A percentile compares a stretch with the other conserved stretches of the same genome.
Evolutionary conservation across 2,113 vertebrate genomes (phyloP).

Genomic region (Pomatostomus ruficeps): DNA sequence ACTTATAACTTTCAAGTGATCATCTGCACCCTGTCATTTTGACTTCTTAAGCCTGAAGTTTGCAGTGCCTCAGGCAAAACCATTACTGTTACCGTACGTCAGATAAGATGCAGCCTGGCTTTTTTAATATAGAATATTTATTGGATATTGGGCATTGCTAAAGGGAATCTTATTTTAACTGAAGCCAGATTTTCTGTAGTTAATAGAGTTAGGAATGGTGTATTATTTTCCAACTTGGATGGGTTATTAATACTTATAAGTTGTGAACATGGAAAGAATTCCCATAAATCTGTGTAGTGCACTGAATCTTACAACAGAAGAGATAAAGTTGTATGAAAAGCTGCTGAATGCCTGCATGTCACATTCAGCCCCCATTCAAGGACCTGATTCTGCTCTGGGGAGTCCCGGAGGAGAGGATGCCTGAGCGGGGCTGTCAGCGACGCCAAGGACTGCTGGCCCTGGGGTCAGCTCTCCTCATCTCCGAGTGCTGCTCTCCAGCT

Average conservation of each 20-base stretch:
- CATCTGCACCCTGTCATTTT: conserved; percentile 61
- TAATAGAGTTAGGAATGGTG: conserved; percentile 67
- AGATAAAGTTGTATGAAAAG: conserved; percentile 57
- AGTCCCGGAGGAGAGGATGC: not conserved
- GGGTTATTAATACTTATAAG: conserved; percentile 58
- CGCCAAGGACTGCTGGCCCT: not conserved
- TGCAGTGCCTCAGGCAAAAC: conserved; percentile 51
- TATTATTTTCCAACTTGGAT: conserved; percentile 68
- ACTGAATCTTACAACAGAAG: not conserved
- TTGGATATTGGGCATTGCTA: conserved; percentile 53
- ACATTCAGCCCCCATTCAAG: not conserved
- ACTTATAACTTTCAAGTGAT: conserved; percentile 56
- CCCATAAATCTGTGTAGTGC: conserved; percentile 50
- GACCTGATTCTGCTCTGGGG: not conserved
- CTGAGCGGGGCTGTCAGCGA: not conserved
- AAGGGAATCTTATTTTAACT: conserved; percentile 66
- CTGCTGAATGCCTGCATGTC: not conserved
- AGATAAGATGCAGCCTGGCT: conserved; percentile 54
- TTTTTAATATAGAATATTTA: conserved; percentile 43
- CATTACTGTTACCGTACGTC: conserved; percentile 23
- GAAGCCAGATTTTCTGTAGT: conserved; percentile 67
- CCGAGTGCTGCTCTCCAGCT: not conserved
- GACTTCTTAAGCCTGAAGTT: conserved; percentile 55
- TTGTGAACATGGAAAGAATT: conserved; percentile 66
- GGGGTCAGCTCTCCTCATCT: not conserved